Percentiles rank a stretch among this genome's conserved stretches.
These are phyloP conservation scores for Tiphia femorata DNA, from an alignment of 2,888 invertebrate species.

Conservation along the genomic window DNA sequence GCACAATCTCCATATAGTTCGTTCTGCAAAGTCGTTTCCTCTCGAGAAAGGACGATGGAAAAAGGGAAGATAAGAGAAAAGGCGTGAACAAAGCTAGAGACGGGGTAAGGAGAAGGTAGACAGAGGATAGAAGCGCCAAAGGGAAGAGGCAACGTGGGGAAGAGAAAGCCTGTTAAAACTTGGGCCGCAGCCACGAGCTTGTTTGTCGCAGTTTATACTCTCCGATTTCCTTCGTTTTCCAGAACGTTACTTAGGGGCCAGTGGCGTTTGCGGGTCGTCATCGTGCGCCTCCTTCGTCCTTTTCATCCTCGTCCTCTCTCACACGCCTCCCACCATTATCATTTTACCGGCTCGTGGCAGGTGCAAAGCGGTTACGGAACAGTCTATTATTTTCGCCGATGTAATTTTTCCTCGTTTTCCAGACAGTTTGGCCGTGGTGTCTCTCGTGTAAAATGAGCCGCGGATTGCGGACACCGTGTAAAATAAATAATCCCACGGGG, in stretches of 20 bases:
- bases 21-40: conserved; percentile 1
- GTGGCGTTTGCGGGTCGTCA: not conserved
- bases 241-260: conserved; percentile 12
- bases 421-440: conserved; percentile 57
- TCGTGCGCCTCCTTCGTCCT: not conserved
- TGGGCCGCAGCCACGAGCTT: conserved; percentile 5
- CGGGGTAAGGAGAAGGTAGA: not conserved
- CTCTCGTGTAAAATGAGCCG: conserved; percentile 52
- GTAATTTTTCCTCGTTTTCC: conserved; percentile 65
- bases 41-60: not conserved
- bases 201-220: conserved; percentile 23
- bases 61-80: not conserved
- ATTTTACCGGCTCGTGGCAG: conserved; percentile 10
- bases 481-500: conserved; percentile 58
- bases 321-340: too few relatives aligned
- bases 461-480: conserved; percentile 55
- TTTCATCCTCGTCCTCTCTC: conserved; percentile 5
- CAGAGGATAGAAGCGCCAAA: too few relatives aligned
- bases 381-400: conserved; percentile 51
- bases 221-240: conserved; percentile 14
- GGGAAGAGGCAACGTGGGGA: not conserved
- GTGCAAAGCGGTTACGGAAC: conserved; percentile 22
- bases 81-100: not conserved
- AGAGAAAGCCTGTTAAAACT: conserved; percentile 11
- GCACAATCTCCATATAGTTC: not conserved